Base-by-base conservation (phyloP, 2,113 vertebrate genomes). In the Gymnobelideus leadbeateri region DNA sequence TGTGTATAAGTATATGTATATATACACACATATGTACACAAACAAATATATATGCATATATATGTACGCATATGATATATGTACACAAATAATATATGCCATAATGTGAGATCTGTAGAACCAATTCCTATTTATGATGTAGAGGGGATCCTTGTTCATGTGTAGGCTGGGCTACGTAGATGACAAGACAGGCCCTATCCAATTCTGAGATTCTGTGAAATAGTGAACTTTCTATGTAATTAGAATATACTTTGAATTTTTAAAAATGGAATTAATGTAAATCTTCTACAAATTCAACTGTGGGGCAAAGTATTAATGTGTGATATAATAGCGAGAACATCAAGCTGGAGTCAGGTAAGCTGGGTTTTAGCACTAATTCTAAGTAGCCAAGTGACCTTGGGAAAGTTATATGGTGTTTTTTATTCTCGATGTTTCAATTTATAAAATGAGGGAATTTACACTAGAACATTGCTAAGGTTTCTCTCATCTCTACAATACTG, bases 371-470 rank as follows among this genome's bases (percentile, higher is more conserved):
- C 8, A 46, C 61, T 61, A 10, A 26, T 91, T 94, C 25, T 91
- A 2, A 91, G 25, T 1, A 94, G 14, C 3, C 55, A 8, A 47
- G 6, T 50, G 1, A 77, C 21, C 4, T 68, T 94, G 50, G 94
- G 43, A 12, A 91, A 90, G 3, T 16, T 57, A 84, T 8, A 8
- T 43, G 43, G 21, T 23, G 7, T 84, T 84, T 43, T 84, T 84
- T n/a, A 43, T 84, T 19, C 1, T 95, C 43, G 19, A 90, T 91
- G 92, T 94, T 8, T 94, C 47, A 0, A 51, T 51, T n/a, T 96
- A 19, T 89, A 91, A 55, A 12, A 91, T 43, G 16, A 43, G 7
- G 7, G 53, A 68, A 91, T 23, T 23, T 21, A 9, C 47, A 26
- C n/a, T 10, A 91, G 90, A 47, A 51, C 19, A 57, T 89, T 91